Evolutionary conservation across 2,888 invertebrate species (phyloP), one percentile per base, ranked within the genome.

Genomic region (Eupithecia abbreviata): DNA sequence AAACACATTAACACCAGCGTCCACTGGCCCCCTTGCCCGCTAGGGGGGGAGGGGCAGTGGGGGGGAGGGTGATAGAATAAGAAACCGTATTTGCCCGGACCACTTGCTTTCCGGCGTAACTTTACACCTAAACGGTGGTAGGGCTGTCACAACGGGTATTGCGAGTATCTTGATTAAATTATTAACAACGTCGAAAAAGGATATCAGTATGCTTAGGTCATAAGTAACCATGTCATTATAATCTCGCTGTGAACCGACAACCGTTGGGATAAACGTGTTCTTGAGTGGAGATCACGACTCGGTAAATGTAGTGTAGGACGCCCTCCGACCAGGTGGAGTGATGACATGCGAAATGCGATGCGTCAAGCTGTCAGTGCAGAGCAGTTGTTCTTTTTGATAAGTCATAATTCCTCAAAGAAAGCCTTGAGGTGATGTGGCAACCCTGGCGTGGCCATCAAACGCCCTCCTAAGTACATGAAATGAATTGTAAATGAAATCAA

Each of bases 401-500:
- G 4, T 10, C 18, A 30, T 62, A 18, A 30, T 30, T 62, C 10
- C 18, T 62, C 3, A 7, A 7, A 58, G 55, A 55, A 55, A 15
- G 15, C 51, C 6, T 67, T 15, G 9, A 7, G n/a, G 42, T 66
- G 43, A 41, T 0, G 84, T 76, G 84, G 12, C 89, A 91, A 58
- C 93, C 93, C 92, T 91, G 80, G 62, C 74, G 77, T 75, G 88
- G 87, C 91, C 89, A 91, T 93, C 92, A 91, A 88, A 86, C 86
- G 85, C 88, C 88, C 86, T 84, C 86, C 88, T 91, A 91, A 92
- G 93, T 90, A 93, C 90, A 93, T 91, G 91, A 90, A 93, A 94
- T 94, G 94, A 94, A 94, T 94, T 94, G 94, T 93, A 94, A 94
- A 94, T 94, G 94, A 93, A 93, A 93, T 93, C 93, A 93, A 88